These are phyloP conservation scores for Epiblema foenella DNA, from an alignment of 2,888 invertebrate species.

Conservation along the genomic window DNA sequence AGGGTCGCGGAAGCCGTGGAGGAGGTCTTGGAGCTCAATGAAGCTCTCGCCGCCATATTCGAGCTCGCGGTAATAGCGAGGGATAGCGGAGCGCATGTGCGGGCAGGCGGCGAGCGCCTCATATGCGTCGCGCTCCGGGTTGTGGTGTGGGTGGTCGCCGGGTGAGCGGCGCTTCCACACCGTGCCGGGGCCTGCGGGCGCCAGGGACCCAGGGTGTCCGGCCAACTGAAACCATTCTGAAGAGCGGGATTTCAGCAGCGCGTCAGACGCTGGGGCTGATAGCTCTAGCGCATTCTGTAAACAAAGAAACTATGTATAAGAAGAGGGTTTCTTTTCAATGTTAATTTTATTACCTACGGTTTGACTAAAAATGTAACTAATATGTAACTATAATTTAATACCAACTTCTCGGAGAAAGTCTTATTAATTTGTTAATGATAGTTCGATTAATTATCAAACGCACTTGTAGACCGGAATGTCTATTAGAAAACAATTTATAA, in stretches of 20 bases:
- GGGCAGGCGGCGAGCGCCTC: conserved; percentile 91
- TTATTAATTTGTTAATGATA: not conserved
- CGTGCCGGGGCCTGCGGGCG: conserved; percentile 96
- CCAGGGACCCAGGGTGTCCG: conserved; percentile 96
- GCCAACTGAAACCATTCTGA: conserved; percentile 95
- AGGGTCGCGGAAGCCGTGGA: conserved; percentile 95
- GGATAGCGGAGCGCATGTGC: conserved; percentile 89
- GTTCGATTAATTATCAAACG: conserved; percentile 1
- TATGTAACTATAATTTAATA: too few species aligned
- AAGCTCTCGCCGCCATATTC: conserved; percentile 92
- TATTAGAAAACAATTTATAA: not conserved
- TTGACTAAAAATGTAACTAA: not conserved
- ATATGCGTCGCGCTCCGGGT: conserved; percentile 91
- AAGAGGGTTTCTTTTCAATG: not conserved
- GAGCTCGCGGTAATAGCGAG: conserved; percentile 93
- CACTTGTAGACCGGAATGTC: not conserved
- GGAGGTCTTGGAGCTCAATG: conserved; percentile 97
- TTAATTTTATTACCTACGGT: not conserved
- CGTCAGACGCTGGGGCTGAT: conserved; percentile 95
- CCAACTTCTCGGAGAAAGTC: too few species aligned
- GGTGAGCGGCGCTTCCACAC: conserved; percentile 95
- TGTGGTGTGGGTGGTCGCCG: conserved; percentile 88
- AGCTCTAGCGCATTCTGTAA: conserved; percentile 95
- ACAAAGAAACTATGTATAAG: conserved; percentile 57
- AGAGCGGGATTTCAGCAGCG: conserved; percentile 89